Evolutionary conservation across 2,113 vertebrate genomes (phyloP), one percentile per base, ranked within the genome.

Genomic region (Catharus fuscescens): DNA sequence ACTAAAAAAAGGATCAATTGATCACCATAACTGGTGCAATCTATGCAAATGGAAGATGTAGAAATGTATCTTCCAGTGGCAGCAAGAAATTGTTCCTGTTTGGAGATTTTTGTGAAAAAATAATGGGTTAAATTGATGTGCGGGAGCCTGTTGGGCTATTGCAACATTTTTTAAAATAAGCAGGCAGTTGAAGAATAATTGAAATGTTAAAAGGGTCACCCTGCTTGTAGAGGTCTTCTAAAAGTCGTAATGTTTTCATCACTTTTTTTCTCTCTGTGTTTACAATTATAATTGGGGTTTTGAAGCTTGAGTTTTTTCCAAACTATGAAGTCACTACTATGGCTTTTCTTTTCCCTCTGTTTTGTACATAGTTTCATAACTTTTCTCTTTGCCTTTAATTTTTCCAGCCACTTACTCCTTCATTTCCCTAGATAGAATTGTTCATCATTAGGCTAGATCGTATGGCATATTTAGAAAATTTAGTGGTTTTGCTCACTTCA

Each of bases 181-280:
- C 59, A 72, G 28, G 4, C 11, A 54, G 26, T 47, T 32, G n/a
- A 38, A 54, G 5, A 57, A 62, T 5, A 7, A 50, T 32, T 65
- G 8, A 81, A 54, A 59, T 12, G 3, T 4, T 44, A 28, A 31
- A 88, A 70, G 3, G 10, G 8, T 31, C 4, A 26, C 4, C 0
- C 5, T 71, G 29, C 32, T 80, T 60, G 13, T 38, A 48, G n/a
- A 44, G 8, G 9, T 20, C 19, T 85, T 70, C 23, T 38, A 8
- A 70, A 11, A 29, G 4, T 13, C 18, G 7, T 20, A 31, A 8
- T 18, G 18, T 3, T 52, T 76, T 64, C 53, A 5, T 28, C 0
- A 14, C 38, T 4, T 28, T 52, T 17, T 9, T 1, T 1, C 2
- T 24, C 4, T 54, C 6, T n/a, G 0, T 9, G 0, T 64, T 8